Percentiles rank a stretch among this genome's conserved stretches.
These are phyloP conservation scores for Monarcha castaneiventris DNA, from an alignment of 2,113 vertebrate genomes.

Conservation along the genomic window DNA sequence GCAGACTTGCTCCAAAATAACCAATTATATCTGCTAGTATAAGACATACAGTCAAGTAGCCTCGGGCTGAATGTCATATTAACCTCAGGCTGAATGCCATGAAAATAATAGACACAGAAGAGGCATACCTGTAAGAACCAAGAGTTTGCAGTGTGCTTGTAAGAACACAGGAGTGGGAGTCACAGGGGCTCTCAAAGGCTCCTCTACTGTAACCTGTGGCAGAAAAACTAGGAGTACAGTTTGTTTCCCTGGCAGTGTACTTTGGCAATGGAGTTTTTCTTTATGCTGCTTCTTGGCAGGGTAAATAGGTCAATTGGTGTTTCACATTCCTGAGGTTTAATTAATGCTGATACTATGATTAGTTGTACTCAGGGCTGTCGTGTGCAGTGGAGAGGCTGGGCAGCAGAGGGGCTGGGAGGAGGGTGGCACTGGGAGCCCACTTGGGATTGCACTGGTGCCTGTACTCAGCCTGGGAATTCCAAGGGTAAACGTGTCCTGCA, in stretches of 20 bases:
- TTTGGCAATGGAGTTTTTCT: not conserved
- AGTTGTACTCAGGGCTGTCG: not conserved
- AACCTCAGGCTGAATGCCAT: not conserved
- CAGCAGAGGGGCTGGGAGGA: not conserved
- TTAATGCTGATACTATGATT: not conserved
- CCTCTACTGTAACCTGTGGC: not conserved
- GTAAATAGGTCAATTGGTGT: not conserved
- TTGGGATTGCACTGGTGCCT: not conserved
- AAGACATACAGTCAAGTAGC: not conserved
- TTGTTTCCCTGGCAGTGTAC: not conserved
- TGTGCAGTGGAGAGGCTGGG: fast-evolving
- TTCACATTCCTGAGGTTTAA: not conserved
- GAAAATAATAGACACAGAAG: not conserved
- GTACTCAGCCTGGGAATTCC: not conserved
- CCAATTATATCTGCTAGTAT: not conserved
- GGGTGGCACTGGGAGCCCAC: not conserved
- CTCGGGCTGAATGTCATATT: not conserved
- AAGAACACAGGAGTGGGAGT: not conserved
- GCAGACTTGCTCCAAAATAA: not conserved
- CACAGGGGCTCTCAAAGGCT: not conserved
- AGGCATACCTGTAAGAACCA: not conserved
- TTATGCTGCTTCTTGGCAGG: not conserved
- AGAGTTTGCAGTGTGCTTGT: not conserved
- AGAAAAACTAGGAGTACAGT: not conserved
- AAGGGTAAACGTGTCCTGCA: not conserved